Evolutionary conservation across 2,113 vertebrate genomes (phyloP).

Genomic region (Gasterosteus aculeatus): DNA sequence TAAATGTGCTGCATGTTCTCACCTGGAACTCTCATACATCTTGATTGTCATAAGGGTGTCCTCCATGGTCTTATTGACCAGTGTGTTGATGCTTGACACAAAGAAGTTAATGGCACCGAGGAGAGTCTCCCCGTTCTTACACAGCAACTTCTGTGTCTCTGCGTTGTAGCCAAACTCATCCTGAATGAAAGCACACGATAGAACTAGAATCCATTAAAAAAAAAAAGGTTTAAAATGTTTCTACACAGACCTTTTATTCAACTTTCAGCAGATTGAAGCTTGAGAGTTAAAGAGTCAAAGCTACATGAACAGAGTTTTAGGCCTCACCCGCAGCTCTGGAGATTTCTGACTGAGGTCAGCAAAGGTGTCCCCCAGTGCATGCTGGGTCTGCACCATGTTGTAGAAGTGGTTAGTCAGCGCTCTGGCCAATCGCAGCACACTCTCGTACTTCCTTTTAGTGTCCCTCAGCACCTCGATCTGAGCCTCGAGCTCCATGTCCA

Average conservation of each 20-base stretch:
- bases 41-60: conserved; percentile 96
- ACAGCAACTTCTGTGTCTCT: conserved; percentile 95
- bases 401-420: conserved; percentile 94
- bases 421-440: conserved; percentile 88
- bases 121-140: conserved; percentile 96
- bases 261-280: not conserved
- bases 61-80: conserved; percentile 99
- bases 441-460: conserved; percentile 96
- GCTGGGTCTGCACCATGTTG: conserved; percentile 98
- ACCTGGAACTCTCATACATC: conserved; percentile 96
- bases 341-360: conserved; percentile 99
- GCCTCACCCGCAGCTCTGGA: conserved; percentile 90
- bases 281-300: not conserved
- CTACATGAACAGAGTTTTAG: not conserved
- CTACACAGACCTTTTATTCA: not conserved
- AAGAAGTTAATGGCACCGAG: conserved; percentile 97
- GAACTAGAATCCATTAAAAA: not conserved
- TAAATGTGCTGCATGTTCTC: conserved; percentile 17
- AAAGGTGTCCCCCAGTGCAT: conserved; percentile 93
- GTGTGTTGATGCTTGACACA: conserved; percentile 96
- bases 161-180: conserved; percentile 98
- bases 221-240: not conserved
- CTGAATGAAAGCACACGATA: conserved; percentile 67
- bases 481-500: conserved; percentile 95
- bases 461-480: conserved; percentile 96